These are phyloP conservation scores for Mastacembelus armatus DNA, from an alignment of 2,797 vertebrate species.

Conservation along the genomic window DNA sequence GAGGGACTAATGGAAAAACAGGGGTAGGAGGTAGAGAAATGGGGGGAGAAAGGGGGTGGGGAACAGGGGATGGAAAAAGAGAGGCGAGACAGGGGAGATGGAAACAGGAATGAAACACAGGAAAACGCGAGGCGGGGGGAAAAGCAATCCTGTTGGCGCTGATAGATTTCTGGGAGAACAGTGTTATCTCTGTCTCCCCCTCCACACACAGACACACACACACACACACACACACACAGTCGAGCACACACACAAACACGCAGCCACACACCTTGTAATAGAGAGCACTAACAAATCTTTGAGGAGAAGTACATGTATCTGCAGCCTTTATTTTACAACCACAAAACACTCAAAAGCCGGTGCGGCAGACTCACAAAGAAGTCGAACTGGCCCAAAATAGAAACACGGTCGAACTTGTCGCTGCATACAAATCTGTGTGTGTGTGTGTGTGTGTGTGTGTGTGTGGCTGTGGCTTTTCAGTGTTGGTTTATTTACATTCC, in stretches of 20 bases:
- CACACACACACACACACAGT: conserved; percentile 34
- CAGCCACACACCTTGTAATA: conserved; percentile 56
- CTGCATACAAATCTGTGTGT: conserved; percentile 59
- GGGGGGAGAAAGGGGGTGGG: background rate
- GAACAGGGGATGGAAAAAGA: conserved; percentile 20
- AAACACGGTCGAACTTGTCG: conserved; percentile 50
- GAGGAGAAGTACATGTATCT: conserved; percentile 71
- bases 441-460: conserved; percentile 18
- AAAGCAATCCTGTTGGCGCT: conserved; percentile 80
- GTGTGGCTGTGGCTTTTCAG: conserved; percentile 18
- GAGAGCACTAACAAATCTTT: conserved; percentile 73
- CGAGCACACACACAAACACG: conserved; percentile 18
- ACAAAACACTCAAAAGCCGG: conserved; percentile 50
- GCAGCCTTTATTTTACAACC: conserved; percentile 69
- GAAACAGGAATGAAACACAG: conserved; percentile 71
- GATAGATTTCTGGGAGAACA: conserved; percentile 82
- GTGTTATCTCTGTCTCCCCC: conserved; percentile 77
- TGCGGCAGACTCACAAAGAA: conserved; percentile 58
- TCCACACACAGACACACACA: conserved; percentile 40
- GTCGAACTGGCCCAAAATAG: conserved; percentile 61
- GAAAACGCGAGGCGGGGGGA: conserved; percentile 57
- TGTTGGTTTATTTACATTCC: conserved; percentile 72
- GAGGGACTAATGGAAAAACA: conserved; percentile 52
- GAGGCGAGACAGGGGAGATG: conserved; percentile 47
- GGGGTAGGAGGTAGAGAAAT: conserved; percentile 22